These are phyloP conservation scores for Etheostoma spectabile DNA, from an alignment of 2,113 vertebrate species.

Conservation along the genomic window DNA sequence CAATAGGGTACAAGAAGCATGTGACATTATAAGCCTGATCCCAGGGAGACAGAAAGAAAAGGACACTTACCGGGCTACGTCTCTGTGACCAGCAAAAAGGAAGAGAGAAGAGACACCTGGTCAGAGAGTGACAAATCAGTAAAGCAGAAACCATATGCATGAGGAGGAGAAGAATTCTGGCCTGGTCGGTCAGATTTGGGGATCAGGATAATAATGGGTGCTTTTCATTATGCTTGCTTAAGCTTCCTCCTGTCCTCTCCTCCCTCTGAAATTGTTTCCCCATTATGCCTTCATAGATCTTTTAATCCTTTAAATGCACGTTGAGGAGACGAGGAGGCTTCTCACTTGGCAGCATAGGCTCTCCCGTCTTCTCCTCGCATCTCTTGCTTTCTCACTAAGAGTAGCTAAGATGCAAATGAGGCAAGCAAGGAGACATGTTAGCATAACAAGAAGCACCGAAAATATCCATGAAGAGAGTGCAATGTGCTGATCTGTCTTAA, in stretches of 20 bases:
- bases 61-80: conserved; percentile 97
- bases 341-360: too few species aligned
- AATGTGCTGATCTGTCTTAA: neutral
- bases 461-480: neutral
- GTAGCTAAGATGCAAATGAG: too few species aligned
- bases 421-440: too few species aligned
- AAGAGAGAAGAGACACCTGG: conserved; percentile 99
- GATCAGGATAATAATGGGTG: neutral
- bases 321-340: too few species aligned
- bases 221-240: too few species aligned
- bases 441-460: too few species aligned
- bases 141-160: conserved; percentile 75
- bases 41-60: conserved; percentile 36
- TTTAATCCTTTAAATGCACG: too few species aligned
- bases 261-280: too few species aligned
- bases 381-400: too few species aligned
- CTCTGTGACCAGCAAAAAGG: conserved; percentile 99
- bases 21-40: conserved; percentile 26
- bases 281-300: too few species aligned
- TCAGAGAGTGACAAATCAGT: conserved; percentile 97
- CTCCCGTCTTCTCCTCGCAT: too few species aligned
- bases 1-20: conserved; percentile 25
- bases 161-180: conserved; percentile 28
- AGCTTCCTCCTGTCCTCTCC: too few species aligned
- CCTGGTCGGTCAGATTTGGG: conserved; percentile 13